These are phyloP conservation scores for Sminthurides aquaticus DNA, from an alignment of 2,888 invertebrate species.

Conservation along the genomic window DNA sequence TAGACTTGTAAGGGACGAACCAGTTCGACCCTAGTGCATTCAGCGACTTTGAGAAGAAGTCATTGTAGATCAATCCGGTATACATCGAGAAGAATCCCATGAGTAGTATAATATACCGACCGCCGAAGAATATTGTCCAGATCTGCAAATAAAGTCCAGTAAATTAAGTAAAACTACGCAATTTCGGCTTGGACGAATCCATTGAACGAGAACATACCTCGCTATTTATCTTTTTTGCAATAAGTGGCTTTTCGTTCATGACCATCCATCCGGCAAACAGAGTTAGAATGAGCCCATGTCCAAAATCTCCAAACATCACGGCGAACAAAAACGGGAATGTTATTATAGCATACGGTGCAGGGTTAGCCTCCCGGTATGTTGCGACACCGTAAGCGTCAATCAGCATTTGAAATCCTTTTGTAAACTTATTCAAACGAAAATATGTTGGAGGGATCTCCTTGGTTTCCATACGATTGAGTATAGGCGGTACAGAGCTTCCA, in stretches of 20 bases:
- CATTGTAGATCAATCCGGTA: constrained; percentile 96
- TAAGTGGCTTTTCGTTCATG: constrained; percentile 81
- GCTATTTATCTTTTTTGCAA: constrained; percentile 62
- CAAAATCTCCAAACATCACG: constrained; percentile 96
- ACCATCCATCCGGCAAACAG: constrained; percentile 92
- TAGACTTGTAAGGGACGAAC: constrained; percentile 48
- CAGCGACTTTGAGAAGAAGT: constrained; percentile 90
- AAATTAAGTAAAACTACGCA: constrained; percentile 4
- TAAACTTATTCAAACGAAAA: constrained; percentile 94
- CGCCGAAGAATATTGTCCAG: constrained; percentile 96
- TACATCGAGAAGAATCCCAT: constrained; percentile 99
- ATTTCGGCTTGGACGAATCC: background rate
- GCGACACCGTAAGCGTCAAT: constrained; percentile 96
- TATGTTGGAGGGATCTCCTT: constrained; percentile 88
- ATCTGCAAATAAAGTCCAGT: constrained; percentile 58
- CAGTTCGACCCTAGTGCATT: constrained; percentile 92
- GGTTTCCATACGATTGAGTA: constrained; percentile 88
- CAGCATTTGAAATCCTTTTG: constrained; percentile 84
- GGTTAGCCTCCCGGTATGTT: constrained; percentile 45
- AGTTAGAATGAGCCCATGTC: constrained; percentile 88
- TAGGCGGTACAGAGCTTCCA: constrained; percentile 91
- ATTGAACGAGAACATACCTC: constrained; percentile 47
- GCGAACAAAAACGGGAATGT: constrained; percentile 97
- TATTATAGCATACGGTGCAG: constrained; percentile 89
- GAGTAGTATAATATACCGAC: constrained; percentile 91